Evolutionary conservation across 1,140 invertebrate species (phyloP).

Genomic region (Drosophila dunni): DNA sequence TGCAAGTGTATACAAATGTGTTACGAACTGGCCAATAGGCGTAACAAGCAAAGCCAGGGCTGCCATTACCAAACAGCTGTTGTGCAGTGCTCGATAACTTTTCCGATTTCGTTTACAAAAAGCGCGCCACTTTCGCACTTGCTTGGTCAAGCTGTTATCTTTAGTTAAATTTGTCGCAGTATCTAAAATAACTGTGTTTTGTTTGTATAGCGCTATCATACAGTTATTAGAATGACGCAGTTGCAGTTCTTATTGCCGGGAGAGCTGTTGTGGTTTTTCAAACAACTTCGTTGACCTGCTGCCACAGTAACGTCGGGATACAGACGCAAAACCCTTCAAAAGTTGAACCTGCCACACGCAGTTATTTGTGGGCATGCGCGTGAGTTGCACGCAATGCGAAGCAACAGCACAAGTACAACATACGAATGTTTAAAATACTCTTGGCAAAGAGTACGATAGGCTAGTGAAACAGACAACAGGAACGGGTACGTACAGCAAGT

Average conservation of each 20-base stretch:
- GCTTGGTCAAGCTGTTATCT: constrained; percentile 23
- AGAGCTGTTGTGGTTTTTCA: constrained; percentile 12
- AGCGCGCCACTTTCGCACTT: constrained; percentile 11
- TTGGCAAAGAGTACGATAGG: no score
- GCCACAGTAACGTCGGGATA: constrained; percentile 39
- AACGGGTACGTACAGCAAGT: no score
- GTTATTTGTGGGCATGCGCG: constrained; percentile 68
- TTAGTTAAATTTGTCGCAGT: constrained; percentile 45
- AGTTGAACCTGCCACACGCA: constrained; percentile 40
- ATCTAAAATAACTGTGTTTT: not conserved
- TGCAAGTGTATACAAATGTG: no score
- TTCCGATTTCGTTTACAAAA: not conserved
- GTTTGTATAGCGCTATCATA: constrained; percentile 13
- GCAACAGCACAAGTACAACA: constrained; percentile 72
- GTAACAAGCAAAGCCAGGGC: constrained; percentile 30
- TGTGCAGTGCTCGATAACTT: constrained; percentile 4
- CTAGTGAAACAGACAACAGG: no score
- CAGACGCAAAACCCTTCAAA: constrained; percentile 3
- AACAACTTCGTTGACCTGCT: constrained; percentile 35
- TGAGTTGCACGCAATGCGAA: constrained; percentile 51
- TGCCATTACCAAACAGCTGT: constrained; percentile 10
- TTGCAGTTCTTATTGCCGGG: constrained; percentile 8
- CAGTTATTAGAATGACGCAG: constrained; percentile 12
- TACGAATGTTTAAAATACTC: constrained; percentile 12
- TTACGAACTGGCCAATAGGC: no score